These are phyloP conservation scores for Gallinago nigripennis DNA, from an alignment of 2,797 vertebrate species.

Conservation along the genomic window DNA sequence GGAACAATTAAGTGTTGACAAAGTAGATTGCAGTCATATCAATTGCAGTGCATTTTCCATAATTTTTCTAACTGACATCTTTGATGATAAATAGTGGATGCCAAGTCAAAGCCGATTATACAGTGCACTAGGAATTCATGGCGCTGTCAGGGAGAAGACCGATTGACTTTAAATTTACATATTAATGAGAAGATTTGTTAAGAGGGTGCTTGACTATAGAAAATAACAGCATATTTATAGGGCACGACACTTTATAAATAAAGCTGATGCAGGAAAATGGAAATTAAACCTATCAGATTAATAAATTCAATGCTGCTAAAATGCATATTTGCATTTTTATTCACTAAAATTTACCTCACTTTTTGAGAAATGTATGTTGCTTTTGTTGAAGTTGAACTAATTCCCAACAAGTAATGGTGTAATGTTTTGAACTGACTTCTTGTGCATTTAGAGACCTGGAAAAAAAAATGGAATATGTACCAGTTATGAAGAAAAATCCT, in stretches of 20 bases:
- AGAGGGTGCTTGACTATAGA: conserved; percentile 95
- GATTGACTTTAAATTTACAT: conserved; percentile 99
- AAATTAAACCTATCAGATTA: conserved; percentile 99
- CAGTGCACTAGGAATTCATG: conserved; percentile 92
- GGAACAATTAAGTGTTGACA: conserved; percentile 88
- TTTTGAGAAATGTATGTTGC: conserved; percentile 33
- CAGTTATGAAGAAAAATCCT: not conserved
- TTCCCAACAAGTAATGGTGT: conserved; percentile 53
- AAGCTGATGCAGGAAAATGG: conserved; percentile 99
- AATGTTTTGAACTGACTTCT: not conserved
- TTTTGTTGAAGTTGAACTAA: conserved; percentile 62
- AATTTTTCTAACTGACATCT: conserved; percentile 90
- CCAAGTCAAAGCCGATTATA: conserved; percentile 98
- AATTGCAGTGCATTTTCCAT: conserved; percentile 83
- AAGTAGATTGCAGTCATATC: conserved; percentile 86
- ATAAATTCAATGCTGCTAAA: conserved; percentile 95
- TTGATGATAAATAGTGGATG: conserved; percentile 91
- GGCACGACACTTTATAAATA: conserved; percentile 99
- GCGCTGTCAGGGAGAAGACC: conserved; percentile 92
- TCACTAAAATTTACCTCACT: conserved; percentile 88
- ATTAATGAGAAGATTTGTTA: conserved; percentile 99
- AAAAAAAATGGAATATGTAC: not conserved
- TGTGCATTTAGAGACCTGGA: not conserved
- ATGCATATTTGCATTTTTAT: conserved; percentile 97
- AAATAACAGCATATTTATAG: conserved; percentile 98